phyloP scores from a whole-genome alignment of 2,797 vertebrate genomes.

The Acipenser oxyrinchus region DNA sequence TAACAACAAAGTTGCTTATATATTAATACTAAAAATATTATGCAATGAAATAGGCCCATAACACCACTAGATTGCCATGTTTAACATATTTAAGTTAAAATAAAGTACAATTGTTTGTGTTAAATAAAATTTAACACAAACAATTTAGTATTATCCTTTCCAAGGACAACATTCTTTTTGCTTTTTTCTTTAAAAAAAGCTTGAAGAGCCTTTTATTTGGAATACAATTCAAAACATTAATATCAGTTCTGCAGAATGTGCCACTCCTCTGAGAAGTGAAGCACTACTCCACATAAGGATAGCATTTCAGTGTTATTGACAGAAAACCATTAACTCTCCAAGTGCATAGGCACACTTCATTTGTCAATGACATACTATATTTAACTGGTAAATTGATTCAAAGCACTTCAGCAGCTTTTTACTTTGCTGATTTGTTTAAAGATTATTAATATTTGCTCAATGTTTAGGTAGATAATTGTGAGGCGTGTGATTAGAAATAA shows the following conservation, averaged over 20 bases:
- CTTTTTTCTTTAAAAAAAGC: constrained; percentile 44
- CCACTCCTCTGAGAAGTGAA: constrained; percentile 62
- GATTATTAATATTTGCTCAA: constrained; percentile 30
- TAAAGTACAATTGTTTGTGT: no score
- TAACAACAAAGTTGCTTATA: no score
- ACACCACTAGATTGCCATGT: no score
- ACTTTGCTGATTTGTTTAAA: constrained; percentile 39
- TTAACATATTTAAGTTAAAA: no score
- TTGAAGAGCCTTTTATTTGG: constrained; percentile 64
- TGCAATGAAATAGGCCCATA: no score
- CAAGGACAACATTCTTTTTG: no score
- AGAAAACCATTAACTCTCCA: constrained; percentile 50
- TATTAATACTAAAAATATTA: no score
- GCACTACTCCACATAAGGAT: constrained; percentile 70
- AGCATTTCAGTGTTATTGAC: constrained; percentile 60
- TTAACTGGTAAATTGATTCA: constrained; percentile 49
- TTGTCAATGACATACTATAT: constrained; percentile 46
- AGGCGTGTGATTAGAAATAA: no score
- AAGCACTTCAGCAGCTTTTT: constrained; percentile 37
- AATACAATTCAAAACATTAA: constrained; percentile 66
- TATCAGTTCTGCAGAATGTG: constrained; percentile 60
- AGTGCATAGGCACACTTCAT: constrained; percentile 56
- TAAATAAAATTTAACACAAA: no score
- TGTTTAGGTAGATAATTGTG: neutral
- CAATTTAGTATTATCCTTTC: no score